These are phyloP conservation scores for Tiphia femorata DNA, from an alignment of 2,888 invertebrate species.

Conservation along the genomic window DNA sequence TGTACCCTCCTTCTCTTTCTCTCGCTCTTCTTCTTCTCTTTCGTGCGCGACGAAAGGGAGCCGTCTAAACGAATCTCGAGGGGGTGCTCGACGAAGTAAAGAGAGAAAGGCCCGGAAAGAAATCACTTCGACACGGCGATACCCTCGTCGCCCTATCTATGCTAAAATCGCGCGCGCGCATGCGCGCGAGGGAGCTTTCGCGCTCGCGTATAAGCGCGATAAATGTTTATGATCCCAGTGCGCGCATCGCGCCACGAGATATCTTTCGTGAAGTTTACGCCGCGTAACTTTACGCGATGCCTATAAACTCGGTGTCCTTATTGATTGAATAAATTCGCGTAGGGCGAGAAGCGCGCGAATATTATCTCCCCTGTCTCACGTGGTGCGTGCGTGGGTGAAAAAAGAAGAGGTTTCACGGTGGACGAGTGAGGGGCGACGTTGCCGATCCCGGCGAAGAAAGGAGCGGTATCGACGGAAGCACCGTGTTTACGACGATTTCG, in stretches of 20 bases:
- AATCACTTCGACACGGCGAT: background rate
- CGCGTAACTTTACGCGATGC: background rate
- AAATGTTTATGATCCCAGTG: constrained; percentile 3
- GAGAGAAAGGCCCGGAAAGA: background rate
- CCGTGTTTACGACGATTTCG: too few species aligned
- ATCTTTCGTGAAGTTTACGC: background rate
- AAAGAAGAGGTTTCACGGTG: too few species aligned
- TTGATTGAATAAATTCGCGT: background rate
- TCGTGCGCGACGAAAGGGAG: too few species aligned
- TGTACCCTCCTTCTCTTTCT: background rate
- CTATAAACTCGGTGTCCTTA: constrained; percentile 5
- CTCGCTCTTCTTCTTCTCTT: background rate
- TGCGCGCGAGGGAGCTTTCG: too few species aligned
- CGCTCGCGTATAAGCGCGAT: background rate
- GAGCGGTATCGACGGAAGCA: too few species aligned
- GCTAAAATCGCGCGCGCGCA: background rate
- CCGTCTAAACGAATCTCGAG: too few species aligned
- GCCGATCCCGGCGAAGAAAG: too few species aligned
- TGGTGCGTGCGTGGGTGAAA: too few species aligned
- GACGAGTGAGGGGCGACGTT: too few species aligned
- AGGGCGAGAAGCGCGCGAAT: too few species aligned
- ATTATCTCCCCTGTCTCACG: too few species aligned
- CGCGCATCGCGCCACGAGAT: background rate
- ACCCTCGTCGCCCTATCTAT: background rate
- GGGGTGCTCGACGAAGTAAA: background rate